Percentiles rank a stretch among this genome's conserved stretches.
phyloP scores from a whole-genome alignment of 2,888 invertebrate genomes.

The Cloeon dipterum region DNA sequence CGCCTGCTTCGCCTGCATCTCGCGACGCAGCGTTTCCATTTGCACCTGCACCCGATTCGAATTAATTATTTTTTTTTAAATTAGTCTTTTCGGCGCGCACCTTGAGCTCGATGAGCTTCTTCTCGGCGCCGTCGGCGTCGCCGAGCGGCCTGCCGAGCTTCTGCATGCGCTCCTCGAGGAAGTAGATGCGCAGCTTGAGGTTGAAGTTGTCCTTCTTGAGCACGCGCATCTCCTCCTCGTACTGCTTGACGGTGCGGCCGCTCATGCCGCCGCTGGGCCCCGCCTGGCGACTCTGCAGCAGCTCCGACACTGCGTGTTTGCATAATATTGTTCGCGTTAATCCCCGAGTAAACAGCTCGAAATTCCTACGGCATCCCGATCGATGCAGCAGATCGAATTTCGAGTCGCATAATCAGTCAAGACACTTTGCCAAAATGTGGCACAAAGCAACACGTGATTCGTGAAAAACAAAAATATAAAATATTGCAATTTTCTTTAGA shows the following conservation, averaged over 20 bases:
- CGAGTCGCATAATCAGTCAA: too few relatives aligned
- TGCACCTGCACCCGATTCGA: constrained; percentile 30
- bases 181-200: constrained; percentile 72
- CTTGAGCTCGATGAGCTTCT: constrained; percentile 41
- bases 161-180: constrained; percentile 64
- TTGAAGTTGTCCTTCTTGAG: constrained; percentile 83
- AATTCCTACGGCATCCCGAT: too few relatives aligned
- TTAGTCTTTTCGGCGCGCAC: constrained; percentile 15
- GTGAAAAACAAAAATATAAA: too few relatives aligned
- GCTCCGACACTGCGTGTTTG: too few relatives aligned
- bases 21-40: constrained; percentile 48
- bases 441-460: too few relatives aligned
- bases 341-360: too few relatives aligned
- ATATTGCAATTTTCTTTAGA: too few relatives aligned
- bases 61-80: constrained; percentile 6
- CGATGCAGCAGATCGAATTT: too few relatives aligned
- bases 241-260: constrained; percentile 66
- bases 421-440: too few relatives aligned
- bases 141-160: constrained; percentile 23
- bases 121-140: constrained; percentile 29
- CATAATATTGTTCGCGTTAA: too few relatives aligned
- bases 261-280: constrained; percentile 11
- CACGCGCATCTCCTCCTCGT: constrained; percentile 62
- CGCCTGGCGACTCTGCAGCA: not conserved
- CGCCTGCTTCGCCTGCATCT: constrained; percentile 54